A percentile compares a stretch with the other conserved stretches of the same genome.
Evolutionary conservation across 2,888 invertebrate genomes (phyloP).

Genomic region (Colostygia pectinataria): DNA sequence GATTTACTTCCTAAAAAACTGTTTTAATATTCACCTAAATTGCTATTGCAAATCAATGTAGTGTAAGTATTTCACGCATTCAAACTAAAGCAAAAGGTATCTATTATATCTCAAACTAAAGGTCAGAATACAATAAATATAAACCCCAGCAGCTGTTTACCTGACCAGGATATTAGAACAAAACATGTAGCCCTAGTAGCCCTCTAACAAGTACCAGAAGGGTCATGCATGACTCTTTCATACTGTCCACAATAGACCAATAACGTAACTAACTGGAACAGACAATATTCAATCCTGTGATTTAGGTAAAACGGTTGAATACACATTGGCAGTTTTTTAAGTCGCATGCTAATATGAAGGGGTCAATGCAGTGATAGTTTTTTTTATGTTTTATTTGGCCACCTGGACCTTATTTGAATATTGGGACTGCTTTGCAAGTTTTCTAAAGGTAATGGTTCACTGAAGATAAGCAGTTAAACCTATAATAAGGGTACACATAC

Average conservation of each 20-base stretch:
- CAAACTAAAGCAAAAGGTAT: neutral
- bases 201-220: conserved; percentile 34
- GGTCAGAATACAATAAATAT: conserved; percentile 22
- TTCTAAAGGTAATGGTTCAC: too few relatives aligned
- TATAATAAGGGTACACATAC: too few relatives aligned
- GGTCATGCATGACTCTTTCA: conserved; percentile 49
- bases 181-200: conserved; percentile 7
- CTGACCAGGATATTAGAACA: conserved; percentile 34
- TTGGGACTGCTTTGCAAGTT: conserved; percentile 1
- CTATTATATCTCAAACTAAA: conserved; percentile 19
- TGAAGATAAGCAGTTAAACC: too few relatives aligned
- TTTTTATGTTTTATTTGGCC: conserved; percentile 47
- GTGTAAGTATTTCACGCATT: too few relatives aligned
- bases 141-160: conserved; percentile 29
- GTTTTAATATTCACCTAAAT: too few relatives aligned
- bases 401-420: conserved; percentile 61
- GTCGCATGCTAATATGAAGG: neutral
- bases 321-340: conserved; percentile 1
- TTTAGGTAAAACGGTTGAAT: neutral
- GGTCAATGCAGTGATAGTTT: conserved; percentile 43
- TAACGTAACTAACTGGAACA: neutral
- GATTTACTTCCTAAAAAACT: too few relatives aligned
- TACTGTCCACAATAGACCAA: conserved; percentile 14
- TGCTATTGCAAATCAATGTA: too few relatives aligned
- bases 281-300: neutral